Conservation (phyloP, 2,113 vertebrate species). For the Coracopsis vasa region DNA sequence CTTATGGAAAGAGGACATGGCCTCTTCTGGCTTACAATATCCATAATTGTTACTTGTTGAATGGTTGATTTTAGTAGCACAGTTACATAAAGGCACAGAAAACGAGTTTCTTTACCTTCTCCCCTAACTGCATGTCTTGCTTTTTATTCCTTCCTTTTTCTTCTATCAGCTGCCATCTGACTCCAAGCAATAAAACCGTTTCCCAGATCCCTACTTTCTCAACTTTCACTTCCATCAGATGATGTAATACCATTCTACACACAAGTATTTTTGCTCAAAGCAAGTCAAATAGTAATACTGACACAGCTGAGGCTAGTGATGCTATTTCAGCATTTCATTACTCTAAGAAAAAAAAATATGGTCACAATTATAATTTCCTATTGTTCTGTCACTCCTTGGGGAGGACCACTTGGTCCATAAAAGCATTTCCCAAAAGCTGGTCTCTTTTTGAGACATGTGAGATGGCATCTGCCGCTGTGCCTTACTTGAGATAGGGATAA, state of each 20-base stretch:
- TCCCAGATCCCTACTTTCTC: neutral
- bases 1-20: neutral
- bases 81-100: neutral
- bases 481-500: neutral
- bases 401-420: neutral
- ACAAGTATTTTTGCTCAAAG: neutral
- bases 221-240: neutral
- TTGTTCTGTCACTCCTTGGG: neutral
- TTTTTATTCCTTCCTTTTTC: neutral
- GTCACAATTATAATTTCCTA: neutral
- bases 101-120: neutral
- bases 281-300: neutral
- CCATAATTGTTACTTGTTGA: neutral
- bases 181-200: neutral
- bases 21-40: neutral
- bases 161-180: neutral
- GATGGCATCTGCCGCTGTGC: neutral
- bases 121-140: neutral
- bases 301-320: neutral
- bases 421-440: neutral
- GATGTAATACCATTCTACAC: neutral
- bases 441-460: fast-evolving
- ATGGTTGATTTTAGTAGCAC: neutral
- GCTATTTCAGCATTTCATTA: neutral
- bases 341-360: neutral